phyloP scores from a whole-genome alignment of 2,888 invertebrate genomes.

The Athetis lepigone region DNA sequence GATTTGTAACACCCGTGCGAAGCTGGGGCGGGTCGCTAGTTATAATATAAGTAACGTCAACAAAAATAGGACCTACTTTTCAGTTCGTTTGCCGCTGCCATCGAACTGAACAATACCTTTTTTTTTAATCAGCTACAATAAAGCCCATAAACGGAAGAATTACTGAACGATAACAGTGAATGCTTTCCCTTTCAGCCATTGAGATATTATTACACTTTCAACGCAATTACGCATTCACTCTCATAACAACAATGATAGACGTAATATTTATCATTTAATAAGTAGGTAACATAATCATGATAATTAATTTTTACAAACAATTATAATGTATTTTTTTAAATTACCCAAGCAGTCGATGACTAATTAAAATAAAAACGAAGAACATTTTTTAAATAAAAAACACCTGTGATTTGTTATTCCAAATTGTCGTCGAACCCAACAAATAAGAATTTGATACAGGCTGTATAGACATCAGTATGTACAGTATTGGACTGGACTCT shows the following conservation, averaged over 20 bases:
- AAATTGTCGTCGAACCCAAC: constrained; percentile 9
- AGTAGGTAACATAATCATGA: constrained; percentile 4
- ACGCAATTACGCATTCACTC: constrained; percentile 40
- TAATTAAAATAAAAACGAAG: constrained; percentile 8
- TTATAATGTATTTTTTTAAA: constrained; percentile 1
- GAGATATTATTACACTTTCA: not conserved
- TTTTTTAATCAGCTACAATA: too few relatives aligned
- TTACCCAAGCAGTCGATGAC: not conserved
- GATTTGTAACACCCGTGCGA: too few relatives aligned
- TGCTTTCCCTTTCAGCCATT: constrained; percentile 43
- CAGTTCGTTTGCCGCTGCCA: too few relatives aligned
- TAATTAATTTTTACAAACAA: constrained; percentile 1
- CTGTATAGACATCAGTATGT: constrained; percentile 14
- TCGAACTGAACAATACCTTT: too few relatives aligned
- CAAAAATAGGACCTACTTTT: too few relatives aligned
- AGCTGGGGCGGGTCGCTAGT: too few relatives aligned
- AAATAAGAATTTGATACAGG: constrained; percentile 21
- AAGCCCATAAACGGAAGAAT: constrained; percentile 9
- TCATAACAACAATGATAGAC: constrained; percentile 23
- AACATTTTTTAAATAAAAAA: not conserved
- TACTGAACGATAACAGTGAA: constrained; percentile 19
- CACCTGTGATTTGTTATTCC: constrained; percentile 1
- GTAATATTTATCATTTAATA: not conserved
- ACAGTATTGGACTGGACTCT: constrained; percentile 23
- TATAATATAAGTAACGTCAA: too few relatives aligned